These are phyloP conservation scores for Hesperophylax magnus DNA, from an alignment of 1,140 invertebrate genomes.

Conservation along the genomic window DNA sequence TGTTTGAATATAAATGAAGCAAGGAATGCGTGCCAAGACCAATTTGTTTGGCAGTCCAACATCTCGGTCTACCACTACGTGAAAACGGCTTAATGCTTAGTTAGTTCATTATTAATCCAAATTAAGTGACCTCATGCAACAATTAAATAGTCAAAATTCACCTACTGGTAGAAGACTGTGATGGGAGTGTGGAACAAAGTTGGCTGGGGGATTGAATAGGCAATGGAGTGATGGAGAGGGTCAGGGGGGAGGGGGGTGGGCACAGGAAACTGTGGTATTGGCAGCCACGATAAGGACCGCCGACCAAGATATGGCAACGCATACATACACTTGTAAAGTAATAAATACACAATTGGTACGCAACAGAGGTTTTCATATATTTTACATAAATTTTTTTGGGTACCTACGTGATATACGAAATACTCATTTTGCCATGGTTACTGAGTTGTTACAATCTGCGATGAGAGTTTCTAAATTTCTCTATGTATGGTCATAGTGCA, in stretches of 20 bases:
- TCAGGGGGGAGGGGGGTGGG: neutral
- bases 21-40: no score
- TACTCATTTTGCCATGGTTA: neutral
- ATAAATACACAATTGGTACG: neutral
- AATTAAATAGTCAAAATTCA: neutral
- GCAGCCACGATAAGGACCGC: conserved; percentile 26
- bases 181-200: neutral
- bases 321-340: neutral
- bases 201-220: neutral
- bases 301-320: conserved; percentile 17
- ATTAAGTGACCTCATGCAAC: neutral
- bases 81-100: neutral
- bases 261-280: conserved; percentile 36
- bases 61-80: neutral
- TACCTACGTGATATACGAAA: neutral
- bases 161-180: neutral
- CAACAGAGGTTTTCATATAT: neutral
- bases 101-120: neutral
- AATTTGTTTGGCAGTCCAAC: no score
- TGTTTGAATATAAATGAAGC: neutral
- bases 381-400: neutral
- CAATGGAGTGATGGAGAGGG: neutral
- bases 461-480: neutral
- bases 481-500: neutral
- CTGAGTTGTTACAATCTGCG: neutral